Conservation (phyloP, 2,797 vertebrate genomes). For the Anas bahamensis region DNA sequence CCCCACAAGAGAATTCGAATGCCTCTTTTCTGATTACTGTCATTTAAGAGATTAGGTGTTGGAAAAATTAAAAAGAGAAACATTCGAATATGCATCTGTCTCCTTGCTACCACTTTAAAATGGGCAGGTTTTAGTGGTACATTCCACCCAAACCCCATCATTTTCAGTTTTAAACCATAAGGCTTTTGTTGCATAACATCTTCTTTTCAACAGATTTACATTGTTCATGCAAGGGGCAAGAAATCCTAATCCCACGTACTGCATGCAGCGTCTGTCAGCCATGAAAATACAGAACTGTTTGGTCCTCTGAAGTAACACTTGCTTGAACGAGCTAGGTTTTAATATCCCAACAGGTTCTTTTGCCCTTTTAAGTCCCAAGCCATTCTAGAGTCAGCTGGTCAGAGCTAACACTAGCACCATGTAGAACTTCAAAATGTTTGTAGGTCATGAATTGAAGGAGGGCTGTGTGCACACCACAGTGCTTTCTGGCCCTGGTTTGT, state of each 20-base stretch:
- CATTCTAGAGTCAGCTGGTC: not conserved
- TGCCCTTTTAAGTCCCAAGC: not conserved
- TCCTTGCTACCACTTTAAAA: slow-evolving; percentile 30
- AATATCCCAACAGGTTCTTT: not conserved
- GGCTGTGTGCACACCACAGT: not conserved
- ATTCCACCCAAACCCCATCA: not conserved
- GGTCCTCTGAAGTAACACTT: not conserved
- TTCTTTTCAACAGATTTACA: not conserved
- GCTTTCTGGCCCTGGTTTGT: not conserved
- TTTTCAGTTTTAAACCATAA: not conserved
- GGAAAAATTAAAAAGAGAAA: slow-evolving; percentile 48
- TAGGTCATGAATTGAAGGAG: no score
- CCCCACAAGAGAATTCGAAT: slow-evolving; percentile 47
- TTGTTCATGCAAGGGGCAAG: not conserved
- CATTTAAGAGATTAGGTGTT: slow-evolving; percentile 55
- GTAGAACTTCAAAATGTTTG: not conserved
- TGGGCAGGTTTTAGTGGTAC: not conserved
- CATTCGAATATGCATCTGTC: slow-evolving; percentile 50
- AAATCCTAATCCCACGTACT: not conserved
- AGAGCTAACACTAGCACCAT: not conserved
- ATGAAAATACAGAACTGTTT: not conserved
- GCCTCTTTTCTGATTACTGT: slow-evolving; percentile 32
- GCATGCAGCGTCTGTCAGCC: not conserved
- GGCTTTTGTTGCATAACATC: not conserved
- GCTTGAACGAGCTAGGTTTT: not conserved